Evolutionary conservation across 2,888 invertebrate species (phyloP).

Genomic region (Quadroppia sp.): DNA sequence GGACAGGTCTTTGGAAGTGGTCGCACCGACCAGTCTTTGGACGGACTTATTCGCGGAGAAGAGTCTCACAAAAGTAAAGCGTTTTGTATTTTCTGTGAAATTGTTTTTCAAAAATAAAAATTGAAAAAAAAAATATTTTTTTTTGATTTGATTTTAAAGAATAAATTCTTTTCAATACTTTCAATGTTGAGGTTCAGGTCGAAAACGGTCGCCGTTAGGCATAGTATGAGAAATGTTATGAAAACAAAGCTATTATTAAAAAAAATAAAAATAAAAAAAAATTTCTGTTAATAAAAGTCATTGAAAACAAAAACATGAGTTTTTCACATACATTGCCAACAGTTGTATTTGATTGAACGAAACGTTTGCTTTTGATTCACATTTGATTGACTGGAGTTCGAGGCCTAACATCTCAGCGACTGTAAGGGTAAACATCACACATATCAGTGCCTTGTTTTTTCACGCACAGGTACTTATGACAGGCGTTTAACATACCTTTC

Average conservation of each 20-base stretch:
- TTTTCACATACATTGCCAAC: slow-evolving; percentile 31
- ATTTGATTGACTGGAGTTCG: slow-evolving; percentile 12
- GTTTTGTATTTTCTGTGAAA: neutral
- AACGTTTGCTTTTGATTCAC: slow-evolving; percentile 1
- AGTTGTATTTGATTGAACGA: slow-evolving; percentile 17
- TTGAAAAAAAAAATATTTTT: neutral
- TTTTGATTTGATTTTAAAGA: neutral
- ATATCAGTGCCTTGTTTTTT: no score
- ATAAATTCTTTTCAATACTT: neutral
- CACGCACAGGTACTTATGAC: no score
- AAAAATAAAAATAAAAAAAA: neutral
- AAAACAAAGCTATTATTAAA: neutral
- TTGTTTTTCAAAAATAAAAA: neutral
- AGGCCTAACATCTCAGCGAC: slow-evolving; percentile 17
- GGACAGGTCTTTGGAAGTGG: slow-evolving; percentile 38
- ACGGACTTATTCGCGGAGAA: slow-evolving; percentile 15
- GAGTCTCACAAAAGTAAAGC: neutral
- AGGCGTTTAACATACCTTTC: slow-evolving; percentile 25
- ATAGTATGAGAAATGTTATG: neutral
- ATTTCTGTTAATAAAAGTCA: neutral
- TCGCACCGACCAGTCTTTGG: slow-evolving; percentile 6
- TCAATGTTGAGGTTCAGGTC: neutral
- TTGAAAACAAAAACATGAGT: neutral
- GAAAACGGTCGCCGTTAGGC: neutral
- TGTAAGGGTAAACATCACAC: no score